Percentiles rank a stretch among this genome's conserved stretches.
Evolutionary conservation across 2,888 invertebrate species (phyloP).

Genomic region (Luperina nickerlii): DNA sequence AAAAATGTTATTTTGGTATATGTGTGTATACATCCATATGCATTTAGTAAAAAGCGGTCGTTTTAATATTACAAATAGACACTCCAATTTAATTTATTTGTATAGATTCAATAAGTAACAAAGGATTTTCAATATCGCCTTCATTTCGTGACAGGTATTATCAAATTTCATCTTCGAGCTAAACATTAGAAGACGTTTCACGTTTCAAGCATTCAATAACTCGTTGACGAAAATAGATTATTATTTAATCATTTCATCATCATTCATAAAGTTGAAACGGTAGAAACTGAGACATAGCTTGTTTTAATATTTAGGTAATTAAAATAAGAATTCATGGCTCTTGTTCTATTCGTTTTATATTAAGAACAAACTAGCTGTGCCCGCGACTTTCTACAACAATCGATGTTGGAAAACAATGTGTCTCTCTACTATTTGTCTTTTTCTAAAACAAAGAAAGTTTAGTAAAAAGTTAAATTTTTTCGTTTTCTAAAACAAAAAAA

Average conservation of each 20-base stretch:
- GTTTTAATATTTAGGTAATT: background rate
- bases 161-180: conserved; percentile 38
- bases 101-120: conserved; percentile 14
- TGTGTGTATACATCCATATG: too few relatives aligned
- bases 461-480: too few relatives aligned
- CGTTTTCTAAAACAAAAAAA: too few relatives aligned
- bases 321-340: background rate
- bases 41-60: too few relatives aligned
- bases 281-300: background rate
- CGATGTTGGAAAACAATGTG: too few relatives aligned
- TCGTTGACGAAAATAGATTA: conserved; percentile 39
- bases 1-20: too few relatives aligned
- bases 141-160: conserved; percentile 47
- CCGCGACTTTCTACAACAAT: too few relatives aligned
- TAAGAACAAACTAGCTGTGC: background rate
- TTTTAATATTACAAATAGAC: too few relatives aligned
- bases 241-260: conserved; percentile 23
- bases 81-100: too few relatives aligned
- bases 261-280: background rate
- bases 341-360: background rate
- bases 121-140: conserved; percentile 18
- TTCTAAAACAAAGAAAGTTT: too few relatives aligned
- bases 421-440: too few relatives aligned
- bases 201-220: conserved; percentile 43
- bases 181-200: conserved; percentile 26